Conservation (phyloP, 2,113 vertebrate genomes). For the Chaetops frenatus region DNA sequence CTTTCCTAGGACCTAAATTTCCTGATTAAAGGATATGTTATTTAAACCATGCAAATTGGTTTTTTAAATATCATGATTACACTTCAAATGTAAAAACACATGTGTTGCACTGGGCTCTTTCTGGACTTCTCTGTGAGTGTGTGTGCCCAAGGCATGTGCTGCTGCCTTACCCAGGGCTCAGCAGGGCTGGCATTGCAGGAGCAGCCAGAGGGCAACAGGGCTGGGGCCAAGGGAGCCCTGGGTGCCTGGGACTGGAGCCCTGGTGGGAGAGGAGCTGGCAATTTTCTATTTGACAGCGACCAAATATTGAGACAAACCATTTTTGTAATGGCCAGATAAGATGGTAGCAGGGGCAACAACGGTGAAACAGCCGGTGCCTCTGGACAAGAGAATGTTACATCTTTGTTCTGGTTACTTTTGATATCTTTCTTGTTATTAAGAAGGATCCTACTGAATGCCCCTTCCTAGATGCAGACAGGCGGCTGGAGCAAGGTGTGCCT, state of each 20-base stretch:
- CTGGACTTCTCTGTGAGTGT: neutral
- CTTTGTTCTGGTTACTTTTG: neutral
- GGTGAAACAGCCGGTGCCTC: no score
- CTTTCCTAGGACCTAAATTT: neutral
- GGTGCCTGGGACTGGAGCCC: neutral
- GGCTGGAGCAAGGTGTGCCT: rapidly evolving
- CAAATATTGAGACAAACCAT: neutral
- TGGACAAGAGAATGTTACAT: neutral
- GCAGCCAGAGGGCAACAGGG: neutral
- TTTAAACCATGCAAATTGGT: neutral
- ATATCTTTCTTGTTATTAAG: neutral
- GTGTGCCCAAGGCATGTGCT: no score
- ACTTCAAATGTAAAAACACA: neutral
- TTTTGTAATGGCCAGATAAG: neutral
- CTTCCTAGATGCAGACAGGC: neutral
- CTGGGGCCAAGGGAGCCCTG: neutral
- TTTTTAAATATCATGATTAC: neutral
- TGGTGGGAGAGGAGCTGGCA: neutral
- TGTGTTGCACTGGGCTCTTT: neutral
- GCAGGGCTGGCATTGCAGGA: neutral
- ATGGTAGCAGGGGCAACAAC: neutral
- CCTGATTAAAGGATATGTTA: neutral
- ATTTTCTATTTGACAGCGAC: neutral
- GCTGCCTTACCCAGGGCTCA: rapidly evolving
- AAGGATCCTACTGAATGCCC: neutral